Evolutionary conservation across 2,888 invertebrate species (phyloP).

Genomic region (Oligia strigilis): DNA sequence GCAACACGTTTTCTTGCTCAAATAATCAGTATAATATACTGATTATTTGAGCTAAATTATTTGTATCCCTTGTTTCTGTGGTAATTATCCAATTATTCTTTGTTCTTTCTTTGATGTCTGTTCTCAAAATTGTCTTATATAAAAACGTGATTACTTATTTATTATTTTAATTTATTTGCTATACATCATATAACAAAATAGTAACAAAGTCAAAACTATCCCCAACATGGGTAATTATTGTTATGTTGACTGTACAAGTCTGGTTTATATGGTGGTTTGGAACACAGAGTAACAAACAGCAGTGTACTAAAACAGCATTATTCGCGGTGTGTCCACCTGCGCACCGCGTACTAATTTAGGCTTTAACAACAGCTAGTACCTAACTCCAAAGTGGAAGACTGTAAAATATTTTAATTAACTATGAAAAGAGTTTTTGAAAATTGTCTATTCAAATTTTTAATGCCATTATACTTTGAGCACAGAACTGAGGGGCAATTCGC

Average conservation of each 20-base stretch:
- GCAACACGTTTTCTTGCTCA: background rate
- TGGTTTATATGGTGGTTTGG: background rate
- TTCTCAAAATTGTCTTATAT: background rate
- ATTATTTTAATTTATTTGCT: background rate
- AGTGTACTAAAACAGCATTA: conserved; percentile 22
- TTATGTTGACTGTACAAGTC: conserved; percentile 3
- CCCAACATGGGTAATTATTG: background rate
- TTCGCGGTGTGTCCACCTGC: conserved; percentile 28
- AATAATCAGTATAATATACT: background rate
- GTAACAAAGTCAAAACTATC: background rate
- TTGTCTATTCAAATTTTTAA: background rate
- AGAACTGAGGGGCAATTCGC: no score
- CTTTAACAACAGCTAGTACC: conserved; percentile 14
- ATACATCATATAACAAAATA: no score
- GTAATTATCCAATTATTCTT: background rate
- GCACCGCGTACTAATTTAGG: conserved; percentile 20
- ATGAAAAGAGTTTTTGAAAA: background rate
- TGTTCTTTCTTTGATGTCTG: no score
- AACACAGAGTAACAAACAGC: conserved; percentile 27
- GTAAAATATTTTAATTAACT: background rate
- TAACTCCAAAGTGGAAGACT: background rate
- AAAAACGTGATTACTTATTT: background rate
- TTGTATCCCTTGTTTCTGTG: background rate
- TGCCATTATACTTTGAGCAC: background rate
- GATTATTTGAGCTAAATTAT: background rate